Conservation (phyloP, 1,140 invertebrate species). For the Drosophila azteca region DNA sequence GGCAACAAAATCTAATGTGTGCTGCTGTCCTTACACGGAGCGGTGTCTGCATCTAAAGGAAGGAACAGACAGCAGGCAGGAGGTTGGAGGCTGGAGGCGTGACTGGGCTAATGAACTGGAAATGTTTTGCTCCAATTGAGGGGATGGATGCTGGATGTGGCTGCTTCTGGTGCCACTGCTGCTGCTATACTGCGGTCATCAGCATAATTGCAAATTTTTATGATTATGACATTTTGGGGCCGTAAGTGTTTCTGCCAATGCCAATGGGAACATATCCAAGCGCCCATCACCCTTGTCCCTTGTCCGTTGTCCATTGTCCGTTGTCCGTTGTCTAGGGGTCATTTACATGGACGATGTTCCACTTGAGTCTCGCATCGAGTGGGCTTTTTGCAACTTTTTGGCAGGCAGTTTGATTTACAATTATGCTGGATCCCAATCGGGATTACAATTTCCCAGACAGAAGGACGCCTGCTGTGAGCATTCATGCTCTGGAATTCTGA, state of each 20-base stretch:
- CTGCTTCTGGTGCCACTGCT: not conserved
- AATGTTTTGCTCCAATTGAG: constrained; percentile 50
- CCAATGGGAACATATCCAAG: constrained; percentile 33
- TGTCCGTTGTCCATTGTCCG: not conserved
- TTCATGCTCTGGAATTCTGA: constrained; percentile 6
- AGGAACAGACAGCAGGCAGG: not conserved
- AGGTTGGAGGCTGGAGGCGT: constrained; percentile 8
- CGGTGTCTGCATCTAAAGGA: too few species aligned
- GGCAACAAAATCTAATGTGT: constrained; percentile 34
- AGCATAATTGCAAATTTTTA: constrained; percentile 66
- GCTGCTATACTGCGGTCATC: constrained; percentile 32
- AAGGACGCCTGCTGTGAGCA: constrained; percentile 31
- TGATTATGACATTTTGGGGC: constrained; percentile 64
- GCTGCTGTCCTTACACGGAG: constrained; percentile 5
- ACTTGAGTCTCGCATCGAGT: constrained; percentile 21
- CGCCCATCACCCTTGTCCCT: not conserved
- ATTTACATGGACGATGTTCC: constrained; percentile 31
- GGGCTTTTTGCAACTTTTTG: constrained; percentile 7
- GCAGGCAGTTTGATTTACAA: constrained; percentile 57
- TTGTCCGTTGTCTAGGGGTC: constrained; percentile 4
- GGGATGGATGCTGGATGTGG: too few species aligned
- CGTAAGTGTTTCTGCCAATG: constrained; percentile 49
- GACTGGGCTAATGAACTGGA: constrained; percentile 63
- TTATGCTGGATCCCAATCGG: constrained; percentile 31
- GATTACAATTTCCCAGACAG: constrained; percentile 26